Base-by-base conservation (phyloP, 2,888 invertebrate species). In the Thereva unica region DNA sequence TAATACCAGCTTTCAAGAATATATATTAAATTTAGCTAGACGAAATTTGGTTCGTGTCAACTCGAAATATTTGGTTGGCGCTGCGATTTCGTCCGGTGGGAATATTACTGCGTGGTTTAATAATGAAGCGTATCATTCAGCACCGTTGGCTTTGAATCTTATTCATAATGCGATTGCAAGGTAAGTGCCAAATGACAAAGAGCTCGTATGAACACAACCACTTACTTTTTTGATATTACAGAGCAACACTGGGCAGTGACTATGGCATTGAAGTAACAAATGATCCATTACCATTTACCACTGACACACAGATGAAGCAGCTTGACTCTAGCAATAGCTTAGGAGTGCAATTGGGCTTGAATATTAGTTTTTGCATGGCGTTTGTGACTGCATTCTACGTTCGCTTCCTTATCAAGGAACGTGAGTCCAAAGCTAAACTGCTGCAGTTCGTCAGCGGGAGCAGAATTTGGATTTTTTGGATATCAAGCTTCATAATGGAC, bases 41-140 rank as follows among this genome's bases (percentile, higher is more conserved):
- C 44, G 70, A 0, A 74, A 76, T 1, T 80, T 85, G 78, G 80
- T 82, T 4, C 67, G 73, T 0, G 75, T 85, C 9, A 84, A 86
- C 49, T 77, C 83, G 67, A 79, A 79, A 23, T 82, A 88, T 70
- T 75, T 89, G 68, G 83, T 83, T 1, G 88, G 87, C 0, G 86
- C 87, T 0, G 84, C 85, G 0, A 73, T 80, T 4, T 77, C 77
- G 0, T 68, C 74, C 8, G 69, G 74, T 1, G 9, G 5, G 12
- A 74, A 78, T 0, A 84, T 87, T 0, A 86, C 82, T 0, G 89
- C 87, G 0, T 88, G 89, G 85, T 90, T 92, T 78, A 93, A 92
- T 74, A 91, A 91, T 76, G 89, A 91, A 74, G 89, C 91, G 0
- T 87, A 86, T 73, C 93, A 93, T 76, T 86, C 88, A 54, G 85